Evolutionary conservation across 2,113 vertebrate species (phyloP).

Genomic region (Lampris incognitus): DNA sequence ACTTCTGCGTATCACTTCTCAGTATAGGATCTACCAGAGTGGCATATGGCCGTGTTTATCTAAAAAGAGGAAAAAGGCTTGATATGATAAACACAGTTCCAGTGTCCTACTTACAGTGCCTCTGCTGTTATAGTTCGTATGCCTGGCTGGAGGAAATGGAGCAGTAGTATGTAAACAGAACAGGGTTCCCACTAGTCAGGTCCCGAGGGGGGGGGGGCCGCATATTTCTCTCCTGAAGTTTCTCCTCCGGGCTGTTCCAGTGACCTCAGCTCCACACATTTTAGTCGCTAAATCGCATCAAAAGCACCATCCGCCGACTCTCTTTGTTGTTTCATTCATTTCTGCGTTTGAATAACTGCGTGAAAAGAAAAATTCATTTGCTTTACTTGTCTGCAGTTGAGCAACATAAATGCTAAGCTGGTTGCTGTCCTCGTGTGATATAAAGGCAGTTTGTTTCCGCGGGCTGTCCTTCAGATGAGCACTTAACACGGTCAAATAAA

Average conservation of each 20-base stretch:
- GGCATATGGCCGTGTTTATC: conserved; percentile 14
- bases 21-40: neutral
- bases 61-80: conserved; percentile 2
- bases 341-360: too few relatives aligned
- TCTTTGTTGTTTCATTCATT: too few relatives aligned
- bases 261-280: conserved; percentile 11
- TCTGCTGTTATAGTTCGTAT: neutral
- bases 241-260: conserved; percentile 25
- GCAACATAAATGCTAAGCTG: too few relatives aligned
- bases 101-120: conserved; percentile 55
- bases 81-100: conserved; percentile 27
- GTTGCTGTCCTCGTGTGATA: too few relatives aligned
- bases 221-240: neutral
- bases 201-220: conserved; percentile 32
- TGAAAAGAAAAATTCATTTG: too few relatives aligned
- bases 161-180: conserved; percentile 62
- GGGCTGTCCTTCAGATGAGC: too few relatives aligned
- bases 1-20: neutral
- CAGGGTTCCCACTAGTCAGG: conserved; percentile 27
- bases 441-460: too few relatives aligned
- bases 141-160: conserved; percentile 65
- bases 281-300: too few relatives aligned
- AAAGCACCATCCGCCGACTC: too few relatives aligned
- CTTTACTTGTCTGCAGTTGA: too few relatives aligned
- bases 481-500: too few relatives aligned